Percentiles rank a stretch among this genome's conserved stretches.
phyloP scores from a whole-genome alignment of 2,888 invertebrate genomes.

The Protodeltote pygarga region DNA sequence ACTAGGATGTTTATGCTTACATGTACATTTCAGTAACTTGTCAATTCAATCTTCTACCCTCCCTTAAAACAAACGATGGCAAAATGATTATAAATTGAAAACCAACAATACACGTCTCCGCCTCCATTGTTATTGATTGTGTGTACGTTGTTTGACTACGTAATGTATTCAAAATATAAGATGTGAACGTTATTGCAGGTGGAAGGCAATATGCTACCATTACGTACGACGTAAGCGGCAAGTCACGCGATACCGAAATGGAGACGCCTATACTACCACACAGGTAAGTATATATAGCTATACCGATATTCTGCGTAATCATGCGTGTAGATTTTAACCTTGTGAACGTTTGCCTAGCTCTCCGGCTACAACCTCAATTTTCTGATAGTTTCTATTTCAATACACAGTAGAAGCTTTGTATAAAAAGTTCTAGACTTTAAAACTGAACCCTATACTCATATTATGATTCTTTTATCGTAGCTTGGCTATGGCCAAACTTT shows the following conservation, averaged over 20 bases:
- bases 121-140: conserved; percentile 25
- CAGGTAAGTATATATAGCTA: conserved; percentile 84
- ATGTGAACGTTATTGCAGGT: conserved; percentile 75
- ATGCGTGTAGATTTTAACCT: too few species aligned
- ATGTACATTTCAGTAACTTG: too few species aligned
- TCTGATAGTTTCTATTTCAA: too few species aligned
- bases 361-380: too few species aligned
- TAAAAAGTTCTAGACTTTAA: too few species aligned
- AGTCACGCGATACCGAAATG: conserved; percentile 92
- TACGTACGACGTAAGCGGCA: conserved; percentile 92
- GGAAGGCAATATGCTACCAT: conserved; percentile 95
- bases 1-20: too few species aligned
- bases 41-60: background rate
- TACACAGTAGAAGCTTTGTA: too few species aligned
- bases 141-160: conserved; percentile 7
- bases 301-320: too few species aligned
- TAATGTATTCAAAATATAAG: conserved; percentile 43
- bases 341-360: too few species aligned
- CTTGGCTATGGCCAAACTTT: too few species aligned
- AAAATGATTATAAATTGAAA: background rate
- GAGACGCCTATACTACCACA: conserved; percentile 93
- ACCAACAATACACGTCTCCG: conserved; percentile 7
- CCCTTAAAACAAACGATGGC: background rate
- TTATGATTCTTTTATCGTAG: too few species aligned
- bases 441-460: too few species aligned